Base-by-base conservation (phyloP, 2,888 invertebrate genomes). In the Crossocerus cetratus region DNA sequence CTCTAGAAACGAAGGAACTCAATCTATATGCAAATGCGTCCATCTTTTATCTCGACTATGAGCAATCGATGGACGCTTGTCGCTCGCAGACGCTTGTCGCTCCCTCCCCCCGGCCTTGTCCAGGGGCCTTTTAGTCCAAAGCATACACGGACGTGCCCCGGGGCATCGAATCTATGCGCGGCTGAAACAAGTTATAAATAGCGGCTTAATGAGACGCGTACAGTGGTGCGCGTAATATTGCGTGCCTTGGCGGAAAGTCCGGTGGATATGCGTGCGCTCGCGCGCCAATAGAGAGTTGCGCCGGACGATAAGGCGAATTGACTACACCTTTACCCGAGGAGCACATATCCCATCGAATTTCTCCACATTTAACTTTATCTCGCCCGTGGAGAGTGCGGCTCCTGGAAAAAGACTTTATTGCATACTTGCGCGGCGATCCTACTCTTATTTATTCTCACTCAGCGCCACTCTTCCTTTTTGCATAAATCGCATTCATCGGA, bases 21-120 rank as follows among this genome's bases (percentile, higher is more conserved):
- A 84, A 85, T 85, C 84, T 85, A 84, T 85, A 85, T 85, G 85
- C 78, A 83, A 85, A 85, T 85, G 65, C 70, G 63, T 69, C 56
- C 76, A 79, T 81, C 79, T 75, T 80, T 81, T 78, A 84, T 82
- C 70, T 69, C 55, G 75, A 59, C 73, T 73, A 77, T 78, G 72
- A 79, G 78, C 80, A 77, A 80, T 83, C 78, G 80, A 81, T 76
- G 76, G 63, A 77, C 73, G 71, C 21, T 66, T 65, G 70, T 70
- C 64, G 54, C 20, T n/a, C n/a, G 22, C 16, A 18, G 49, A 53
- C n/a, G 56, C 65, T 53, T n/a, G n/a, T n/a, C 58, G 42, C 32
- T 62, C 69, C 74, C 49, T 49, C 49, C 16, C 49, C n/a, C n/a
- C n/a, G n/a, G n/a, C n/a, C n/a, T n/a, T 49, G 3, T 14, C 49